Evolutionary conservation across 2,888 invertebrate species (phyloP).

Genomic region (Lasioglossum villosulum): DNA sequence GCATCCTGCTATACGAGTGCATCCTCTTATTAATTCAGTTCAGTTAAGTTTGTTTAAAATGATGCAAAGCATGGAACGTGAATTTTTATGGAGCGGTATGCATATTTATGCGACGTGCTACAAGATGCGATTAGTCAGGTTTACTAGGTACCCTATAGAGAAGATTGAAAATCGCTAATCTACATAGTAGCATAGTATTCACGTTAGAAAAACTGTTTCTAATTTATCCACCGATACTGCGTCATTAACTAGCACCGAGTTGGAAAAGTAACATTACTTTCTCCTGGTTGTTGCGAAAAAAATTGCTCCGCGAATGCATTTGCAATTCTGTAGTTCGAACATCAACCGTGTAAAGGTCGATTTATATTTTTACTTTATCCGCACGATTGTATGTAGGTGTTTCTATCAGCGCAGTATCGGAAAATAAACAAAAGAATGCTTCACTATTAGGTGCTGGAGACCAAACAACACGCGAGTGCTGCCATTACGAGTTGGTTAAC

Average conservation of each 20-base stretch:
- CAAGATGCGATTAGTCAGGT: too few species aligned
- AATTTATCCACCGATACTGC: too few species aligned
- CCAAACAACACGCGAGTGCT: background rate
- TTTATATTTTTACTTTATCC: too few species aligned
- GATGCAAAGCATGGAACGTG: too few species aligned
- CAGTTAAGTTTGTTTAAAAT: too few species aligned
- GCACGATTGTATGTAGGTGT: too few species aligned
- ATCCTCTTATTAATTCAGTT: too few species aligned
- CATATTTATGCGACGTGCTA: too few species aligned
- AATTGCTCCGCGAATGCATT: background rate
- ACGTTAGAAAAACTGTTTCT: background rate
- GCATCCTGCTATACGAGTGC: too few species aligned
- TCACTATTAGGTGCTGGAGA: background rate
- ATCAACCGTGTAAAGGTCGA: background rate
- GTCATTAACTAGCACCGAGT: too few species aligned
- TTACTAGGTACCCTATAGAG: background rate
- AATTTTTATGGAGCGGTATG: too few species aligned
- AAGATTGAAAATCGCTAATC: background rate
- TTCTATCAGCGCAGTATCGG: too few species aligned
- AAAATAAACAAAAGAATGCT: background rate
- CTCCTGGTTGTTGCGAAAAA: background rate
- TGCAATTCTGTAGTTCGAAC: background rate
- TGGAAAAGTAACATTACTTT: background rate
- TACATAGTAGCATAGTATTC: background rate
- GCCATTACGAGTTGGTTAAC: background rate